Base-by-base conservation (phyloP, 2,797 vertebrate species). In the Iguana delicatissima region DNA sequence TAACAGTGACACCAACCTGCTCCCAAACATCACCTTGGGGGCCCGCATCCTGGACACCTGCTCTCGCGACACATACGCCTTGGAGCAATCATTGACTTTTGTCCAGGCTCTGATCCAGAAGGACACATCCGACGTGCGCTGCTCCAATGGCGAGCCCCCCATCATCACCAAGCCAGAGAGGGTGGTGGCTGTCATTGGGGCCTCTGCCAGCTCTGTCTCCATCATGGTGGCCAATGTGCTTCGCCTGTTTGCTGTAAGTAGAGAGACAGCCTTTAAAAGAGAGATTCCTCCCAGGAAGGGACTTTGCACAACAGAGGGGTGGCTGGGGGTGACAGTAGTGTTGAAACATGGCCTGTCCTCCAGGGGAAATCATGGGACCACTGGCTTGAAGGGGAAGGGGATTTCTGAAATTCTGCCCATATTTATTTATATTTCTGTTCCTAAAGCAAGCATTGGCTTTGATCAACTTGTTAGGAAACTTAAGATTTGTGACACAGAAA, bases 221-320 rank as follows among this genome's bases (percentile, higher is more conserved):
- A 98, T 99, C 96, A 99, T 99, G 98, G 98, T 99, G 92, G 98
- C 98, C 96, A 99, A 99, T 42, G 98, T 99, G 80, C 96, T 99
- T 91, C 95, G 98, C 1, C 97, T 99, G 64, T 99, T 99, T 1
- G 98, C 98, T 95, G 98, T 99, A 95, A 98, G 97, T 42, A 83
- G 35, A 18, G 1, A 4, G 10, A 77, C 42, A 1, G 35, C 3
- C 69, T 87, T 87, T 18, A 5, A 55, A n/a, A 50, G 1, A 14
- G 5, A 4, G 2, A 35, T 29, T n/a, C 67, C 32, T 42, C 64
- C 57, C 18, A 52, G 22, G 18, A 9, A 35, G 0, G 2, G 38
- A 52, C 6, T 10, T 3, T 1, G 14, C 69, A 46, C 0, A 52
- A 8, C 50, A 9, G 12, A n/a, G 6, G 46, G 29, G 3, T 73